Evolutionary conservation across 92 coral and sea anemone genomes (phyloP).

Genomic region (Virgularia gustaviana): DNA sequence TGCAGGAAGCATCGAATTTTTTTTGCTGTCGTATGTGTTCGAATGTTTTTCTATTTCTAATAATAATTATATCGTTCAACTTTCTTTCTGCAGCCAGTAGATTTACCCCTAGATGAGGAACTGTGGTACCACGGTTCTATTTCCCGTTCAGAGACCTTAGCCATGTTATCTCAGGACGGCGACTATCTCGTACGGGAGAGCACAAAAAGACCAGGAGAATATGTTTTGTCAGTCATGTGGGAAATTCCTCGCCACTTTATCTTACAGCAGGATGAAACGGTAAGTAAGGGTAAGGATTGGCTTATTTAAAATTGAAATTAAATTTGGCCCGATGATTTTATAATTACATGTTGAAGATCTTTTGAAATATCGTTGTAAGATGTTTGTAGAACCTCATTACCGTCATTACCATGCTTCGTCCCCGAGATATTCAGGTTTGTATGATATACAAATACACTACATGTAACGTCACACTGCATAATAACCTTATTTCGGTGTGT

Average conservation of each 20-base stretch:
- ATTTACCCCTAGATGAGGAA: constrained; percentile 71
- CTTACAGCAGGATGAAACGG: constrained; percentile 75
- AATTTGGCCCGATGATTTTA: too few species aligned
- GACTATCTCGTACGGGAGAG: constrained; percentile 97
- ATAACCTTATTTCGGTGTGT: too few species aligned
- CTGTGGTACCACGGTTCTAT: constrained; percentile 92
- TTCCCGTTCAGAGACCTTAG: constrained; percentile 64
- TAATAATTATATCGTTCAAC: neutral
- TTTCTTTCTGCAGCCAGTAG: constrained; percentile 50
- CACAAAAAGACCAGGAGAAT: constrained; percentile 73
- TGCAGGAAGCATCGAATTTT: too few species aligned
- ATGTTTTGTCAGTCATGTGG: constrained; percentile 73
- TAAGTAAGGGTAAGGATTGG: too few species aligned
- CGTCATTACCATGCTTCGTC: too few species aligned
- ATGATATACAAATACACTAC: too few species aligned
- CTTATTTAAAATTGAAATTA: too few species aligned
- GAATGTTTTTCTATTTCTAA: neutral
- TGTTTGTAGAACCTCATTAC: too few species aligned
- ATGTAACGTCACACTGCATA: too few species aligned
- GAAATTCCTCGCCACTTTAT: constrained; percentile 67
- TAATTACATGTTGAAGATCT: too few species aligned
- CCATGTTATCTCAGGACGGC: constrained; percentile 62
- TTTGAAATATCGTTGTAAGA: too few species aligned
- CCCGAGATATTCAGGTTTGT: too few species aligned
- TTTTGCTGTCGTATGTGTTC: neutral